A percentile compares a stretch with the other conserved stretches of the same genome.
phyloP scores from a whole-genome alignment of 2,888 invertebrate genomes.

The Germaria angustata region DNA sequence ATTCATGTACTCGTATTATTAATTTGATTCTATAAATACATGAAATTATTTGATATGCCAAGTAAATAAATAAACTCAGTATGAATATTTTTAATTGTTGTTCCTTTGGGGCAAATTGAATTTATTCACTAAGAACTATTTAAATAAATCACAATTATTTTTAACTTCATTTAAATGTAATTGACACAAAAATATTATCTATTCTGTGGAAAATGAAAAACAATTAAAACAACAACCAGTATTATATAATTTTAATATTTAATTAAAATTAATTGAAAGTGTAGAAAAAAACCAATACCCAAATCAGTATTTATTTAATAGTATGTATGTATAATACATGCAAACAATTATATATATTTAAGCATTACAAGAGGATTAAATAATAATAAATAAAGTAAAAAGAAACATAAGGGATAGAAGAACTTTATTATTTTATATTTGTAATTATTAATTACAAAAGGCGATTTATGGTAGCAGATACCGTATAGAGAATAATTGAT shows the following conservation, averaged over 20 bases:
- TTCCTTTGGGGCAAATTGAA: neutral
- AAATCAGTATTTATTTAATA: neutral
- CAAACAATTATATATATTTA: slow-evolving; percentile 2
- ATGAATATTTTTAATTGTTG: neutral
- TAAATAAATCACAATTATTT: slow-evolving; percentile 35
- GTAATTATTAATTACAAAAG: too few species aligned
- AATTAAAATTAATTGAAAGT: slow-evolving; percentile 41
- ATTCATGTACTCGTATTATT: too few species aligned
- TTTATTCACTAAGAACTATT: neutral
- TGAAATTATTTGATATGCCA: too few species aligned
- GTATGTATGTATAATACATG: neutral
- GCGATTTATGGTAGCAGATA: too few species aligned
- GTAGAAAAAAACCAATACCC: neutral
- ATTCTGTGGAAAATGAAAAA: neutral
- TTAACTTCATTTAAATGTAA: slow-evolving; percentile 15
- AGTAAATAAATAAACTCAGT: neutral
- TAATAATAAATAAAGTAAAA: too few species aligned
- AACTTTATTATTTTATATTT: too few species aligned
- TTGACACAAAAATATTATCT: slow-evolving; percentile 9
- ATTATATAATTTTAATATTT: slow-evolving; percentile 19
- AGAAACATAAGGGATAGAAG: too few species aligned
- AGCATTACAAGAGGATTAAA: slow-evolving; percentile 13
- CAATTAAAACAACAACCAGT: neutral
- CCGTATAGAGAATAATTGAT: too few species aligned
- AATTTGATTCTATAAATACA: too few species aligned